A percentile compares a stretch with the other conserved stretches of the same genome.
Evolutionary conservation across 2,888 invertebrate species (phyloP).

Genomic region (Calameuta filiformis): DNA sequence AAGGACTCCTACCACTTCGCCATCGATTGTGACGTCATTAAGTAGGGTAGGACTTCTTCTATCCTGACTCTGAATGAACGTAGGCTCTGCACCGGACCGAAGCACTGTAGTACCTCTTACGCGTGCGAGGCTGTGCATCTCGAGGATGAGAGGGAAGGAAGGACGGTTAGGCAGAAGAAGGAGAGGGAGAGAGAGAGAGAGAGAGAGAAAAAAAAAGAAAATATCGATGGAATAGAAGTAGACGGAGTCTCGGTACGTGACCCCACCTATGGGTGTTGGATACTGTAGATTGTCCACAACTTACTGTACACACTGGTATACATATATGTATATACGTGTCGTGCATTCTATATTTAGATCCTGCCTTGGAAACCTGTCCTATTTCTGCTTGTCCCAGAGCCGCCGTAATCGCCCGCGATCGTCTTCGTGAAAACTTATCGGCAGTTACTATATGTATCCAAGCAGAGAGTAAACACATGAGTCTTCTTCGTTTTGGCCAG

Average conservation of each 20-base stretch:
- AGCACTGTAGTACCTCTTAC: not conserved
- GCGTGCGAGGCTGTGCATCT: not conserved
- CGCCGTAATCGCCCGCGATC: conserved; percentile 9
- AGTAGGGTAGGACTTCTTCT: not conserved
- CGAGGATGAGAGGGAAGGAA: not conserved
- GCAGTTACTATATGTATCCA: not conserved
- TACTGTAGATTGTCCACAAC: not conserved
- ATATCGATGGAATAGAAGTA: not conserved
- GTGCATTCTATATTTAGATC: conserved; percentile 54
- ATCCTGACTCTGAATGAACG: not conserved
- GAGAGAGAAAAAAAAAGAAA: not conserved
- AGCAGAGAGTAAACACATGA: not conserved
- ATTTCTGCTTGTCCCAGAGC: conserved; percentile 47
- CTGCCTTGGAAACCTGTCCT: conserved; percentile 54
- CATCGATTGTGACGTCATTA: not conserved
- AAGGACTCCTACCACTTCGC: not conserved
- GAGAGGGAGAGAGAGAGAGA: not conserved
- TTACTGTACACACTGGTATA: conserved; percentile 19
- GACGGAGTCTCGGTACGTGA: not conserved
- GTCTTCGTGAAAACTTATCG: not conserved
- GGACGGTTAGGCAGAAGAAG: not conserved
- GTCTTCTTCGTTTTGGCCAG: not conserved
- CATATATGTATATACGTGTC: conserved; percentile 10
- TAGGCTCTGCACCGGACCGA: not conserved
- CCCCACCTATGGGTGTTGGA: not conserved